These are phyloP conservation scores for Tyrannus savana DNA, from an alignment of 2,113 vertebrate genomes.

Conservation along the genomic window DNA sequence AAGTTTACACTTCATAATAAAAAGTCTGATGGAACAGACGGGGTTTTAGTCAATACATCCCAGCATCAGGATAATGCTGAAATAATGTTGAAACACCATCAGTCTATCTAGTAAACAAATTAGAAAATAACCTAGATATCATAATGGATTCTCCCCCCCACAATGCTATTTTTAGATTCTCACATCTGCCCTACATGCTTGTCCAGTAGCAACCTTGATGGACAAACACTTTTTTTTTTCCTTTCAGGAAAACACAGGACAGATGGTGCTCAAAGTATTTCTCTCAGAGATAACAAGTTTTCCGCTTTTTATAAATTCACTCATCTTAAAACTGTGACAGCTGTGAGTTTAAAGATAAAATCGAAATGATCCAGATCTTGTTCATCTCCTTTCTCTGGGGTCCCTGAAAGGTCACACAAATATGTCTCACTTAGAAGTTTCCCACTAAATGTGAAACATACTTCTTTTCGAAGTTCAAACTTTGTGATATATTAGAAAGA, in stretches of 20 bases:
- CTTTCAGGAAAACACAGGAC: conserved; percentile 49
- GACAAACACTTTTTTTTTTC: background rate
- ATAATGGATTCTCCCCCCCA: background rate
- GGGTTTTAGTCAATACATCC: conserved; percentile 1
- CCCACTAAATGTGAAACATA: background rate
- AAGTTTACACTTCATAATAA: conserved; percentile 14
- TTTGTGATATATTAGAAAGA: background rate
- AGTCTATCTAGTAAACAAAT: conserved; percentile 5
- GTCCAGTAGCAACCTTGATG: conserved; percentile 28
- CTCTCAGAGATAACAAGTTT: conserved; percentile 47
- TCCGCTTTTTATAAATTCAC: conserved; percentile 46
- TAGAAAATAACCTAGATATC: conserved; percentile 40
- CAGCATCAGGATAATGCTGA: background rate
- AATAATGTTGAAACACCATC: background rate
- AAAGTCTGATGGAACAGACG: background rate
- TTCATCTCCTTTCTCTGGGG: conserved; percentile 45
- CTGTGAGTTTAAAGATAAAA: conserved; percentile 58
- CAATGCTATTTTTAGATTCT: conserved; percentile 31
- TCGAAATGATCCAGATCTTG: conserved; percentile 38
- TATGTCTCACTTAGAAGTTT: background rate
- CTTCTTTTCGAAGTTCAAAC: background rate
- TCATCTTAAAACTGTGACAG: conserved; percentile 57
- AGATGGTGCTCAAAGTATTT: conserved; percentile 53
- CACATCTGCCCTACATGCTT: conserved; percentile 42
- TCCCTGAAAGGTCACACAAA: conserved; percentile 41